A percentile compares a stretch with the other conserved stretches of the same genome.
phyloP scores from a whole-genome alignment of 2,888 invertebrate species.

The Leptogaster cylindrica region DNA sequence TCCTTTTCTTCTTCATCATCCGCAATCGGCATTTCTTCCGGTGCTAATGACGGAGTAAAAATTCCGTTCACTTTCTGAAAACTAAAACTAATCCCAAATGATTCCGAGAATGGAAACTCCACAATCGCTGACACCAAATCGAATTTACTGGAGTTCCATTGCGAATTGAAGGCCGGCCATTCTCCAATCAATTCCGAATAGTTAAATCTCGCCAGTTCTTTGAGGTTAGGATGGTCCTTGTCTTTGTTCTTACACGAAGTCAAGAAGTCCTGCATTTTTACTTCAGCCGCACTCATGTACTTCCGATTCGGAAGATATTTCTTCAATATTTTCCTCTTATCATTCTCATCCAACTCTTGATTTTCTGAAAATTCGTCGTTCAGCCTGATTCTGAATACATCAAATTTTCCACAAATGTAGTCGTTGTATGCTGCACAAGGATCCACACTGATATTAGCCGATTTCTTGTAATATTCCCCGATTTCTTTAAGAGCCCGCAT shows the following conservation, averaged over 20 bases:
- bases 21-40: too few species aligned
- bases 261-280: too few species aligned
- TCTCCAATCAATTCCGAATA: too few species aligned
- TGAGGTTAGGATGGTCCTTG: too few species aligned
- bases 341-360: conserved; percentile 3
- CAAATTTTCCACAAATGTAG: conserved; percentile 11
- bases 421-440: conserved; percentile 8
- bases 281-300: too few species aligned
- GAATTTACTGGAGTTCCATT: too few species aligned
- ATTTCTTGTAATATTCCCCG: background rate
- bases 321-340: background rate
- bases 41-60: too few species aligned
- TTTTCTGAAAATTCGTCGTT: conserved; percentile 13
- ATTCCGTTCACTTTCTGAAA: background rate
- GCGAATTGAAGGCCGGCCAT: too few species aligned
- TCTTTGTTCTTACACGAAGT: too few species aligned
- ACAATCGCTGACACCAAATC: conserved; percentile 16
- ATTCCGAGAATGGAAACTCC: conserved; percentile 12
- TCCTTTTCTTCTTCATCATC: too few species aligned
- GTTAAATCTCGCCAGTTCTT: too few species aligned
- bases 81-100: background rate
- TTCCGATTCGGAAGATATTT: too few species aligned
- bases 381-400: conserved; percentile 1
- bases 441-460: background rate
- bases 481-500: conserved; percentile 19